Percentiles rank a stretch among this genome's conserved stretches.
Conservation (phyloP, 92 coral and sea anemone genomes). For the Porites cylindrica region DNA sequence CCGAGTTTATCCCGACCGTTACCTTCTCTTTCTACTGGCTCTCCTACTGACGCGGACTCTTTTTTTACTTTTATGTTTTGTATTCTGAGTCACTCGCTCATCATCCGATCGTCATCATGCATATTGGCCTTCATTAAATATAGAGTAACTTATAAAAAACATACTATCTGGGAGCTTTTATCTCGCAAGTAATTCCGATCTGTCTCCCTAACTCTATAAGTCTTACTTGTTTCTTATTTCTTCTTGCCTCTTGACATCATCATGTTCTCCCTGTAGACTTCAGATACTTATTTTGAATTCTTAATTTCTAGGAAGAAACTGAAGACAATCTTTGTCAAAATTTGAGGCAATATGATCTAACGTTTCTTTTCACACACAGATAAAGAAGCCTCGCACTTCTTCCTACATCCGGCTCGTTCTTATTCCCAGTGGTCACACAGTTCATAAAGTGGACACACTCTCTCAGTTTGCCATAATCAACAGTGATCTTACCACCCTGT, state of each 20-base stretch:
- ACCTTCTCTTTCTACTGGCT: background rate
- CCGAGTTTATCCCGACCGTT: background rate
- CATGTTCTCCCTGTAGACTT: too few species aligned
- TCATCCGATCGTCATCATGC: background rate
- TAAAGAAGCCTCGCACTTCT: constrained; percentile 55
- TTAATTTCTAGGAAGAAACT: too few species aligned
- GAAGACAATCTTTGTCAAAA: too few species aligned
- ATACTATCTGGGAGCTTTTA: too few species aligned
- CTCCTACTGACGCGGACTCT: background rate
- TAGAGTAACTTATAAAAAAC: too few species aligned
- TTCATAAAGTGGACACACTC: constrained; percentile 56
- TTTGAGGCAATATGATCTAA: too few species aligned
- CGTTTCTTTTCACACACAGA: constrained; percentile 9
- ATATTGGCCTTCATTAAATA: too few species aligned
- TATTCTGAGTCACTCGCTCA: background rate
- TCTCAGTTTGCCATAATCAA: constrained; percentile 8
- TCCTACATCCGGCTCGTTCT: constrained; percentile 49
- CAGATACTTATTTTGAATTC: too few species aligned
- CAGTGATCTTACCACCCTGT: constrained; percentile 38
- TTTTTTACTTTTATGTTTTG: background rate
- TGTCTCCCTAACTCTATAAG: too few species aligned
- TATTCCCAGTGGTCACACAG: constrained; percentile 1
- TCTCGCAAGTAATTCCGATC: too few species aligned
- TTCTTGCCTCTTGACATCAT: too few species aligned
- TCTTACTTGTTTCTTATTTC: too few species aligned